A percentile compares a stretch with the other conserved stretches of the same genome.
phyloP scores from a whole-genome alignment of 2,113 vertebrate genomes.

The Colistium nudipinnis region DNA sequence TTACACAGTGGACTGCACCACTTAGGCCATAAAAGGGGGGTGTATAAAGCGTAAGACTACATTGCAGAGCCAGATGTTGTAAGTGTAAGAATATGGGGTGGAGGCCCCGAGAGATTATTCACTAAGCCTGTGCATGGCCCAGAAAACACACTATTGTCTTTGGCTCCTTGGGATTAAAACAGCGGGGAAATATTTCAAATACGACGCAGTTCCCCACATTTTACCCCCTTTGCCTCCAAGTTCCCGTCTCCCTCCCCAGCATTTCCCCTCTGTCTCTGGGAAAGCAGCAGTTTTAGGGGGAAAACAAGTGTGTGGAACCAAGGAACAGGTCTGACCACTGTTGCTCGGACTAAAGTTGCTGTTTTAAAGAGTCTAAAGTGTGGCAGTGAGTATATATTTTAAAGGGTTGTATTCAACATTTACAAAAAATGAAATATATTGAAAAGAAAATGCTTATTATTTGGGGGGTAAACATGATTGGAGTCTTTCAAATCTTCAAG shows the following conservation, averaged over 20 bases:
- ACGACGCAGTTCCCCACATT: constrained; percentile 20
- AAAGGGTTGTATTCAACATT: background rate
- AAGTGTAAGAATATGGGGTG: constrained; percentile 23
- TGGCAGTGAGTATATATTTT: constrained; percentile 59
- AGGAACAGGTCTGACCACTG: constrained; percentile 67
- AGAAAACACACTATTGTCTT: constrained; percentile 20
- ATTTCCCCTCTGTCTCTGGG: constrained; percentile 64
- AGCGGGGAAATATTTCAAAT: constrained; percentile 8
- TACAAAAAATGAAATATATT: no score
- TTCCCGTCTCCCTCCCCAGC: constrained; percentile 51
- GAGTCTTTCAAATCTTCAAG: background rate
- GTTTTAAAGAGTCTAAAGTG: constrained; percentile 53
- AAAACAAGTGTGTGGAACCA: constrained; percentile 70
- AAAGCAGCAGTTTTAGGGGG: constrained; percentile 66
- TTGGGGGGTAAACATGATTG: no score
- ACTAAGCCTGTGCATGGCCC: background rate
- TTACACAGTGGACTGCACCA: constrained; percentile 81
- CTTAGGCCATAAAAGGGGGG: constrained; percentile 66
- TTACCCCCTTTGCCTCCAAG: constrained; percentile 28
- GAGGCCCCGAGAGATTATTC: constrained; percentile 11
- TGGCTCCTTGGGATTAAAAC: constrained; percentile 19
- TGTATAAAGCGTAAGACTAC: constrained; percentile 45
- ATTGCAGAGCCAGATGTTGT: constrained; percentile 44
- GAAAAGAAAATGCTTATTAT: no score
- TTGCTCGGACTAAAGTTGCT: constrained; percentile 57